phyloP scores from a whole-genome alignment of 2,113 vertebrate genomes.

The Hippoglossus stenolepis region DNA sequence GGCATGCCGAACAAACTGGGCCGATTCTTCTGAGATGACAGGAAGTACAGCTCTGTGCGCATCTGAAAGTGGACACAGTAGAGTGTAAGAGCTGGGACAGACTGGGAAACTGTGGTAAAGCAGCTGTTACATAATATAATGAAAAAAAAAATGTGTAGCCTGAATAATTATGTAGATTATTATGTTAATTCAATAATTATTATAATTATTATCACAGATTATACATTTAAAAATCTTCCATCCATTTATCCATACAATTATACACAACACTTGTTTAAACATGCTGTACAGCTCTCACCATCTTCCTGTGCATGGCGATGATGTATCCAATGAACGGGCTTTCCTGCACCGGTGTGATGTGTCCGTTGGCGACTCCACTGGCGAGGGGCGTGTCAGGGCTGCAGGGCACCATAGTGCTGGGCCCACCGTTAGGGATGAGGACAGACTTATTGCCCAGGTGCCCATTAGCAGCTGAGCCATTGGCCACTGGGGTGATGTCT shows the following conservation, averaged over 20 bases:
- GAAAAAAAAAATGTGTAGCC: too few relatives aligned
- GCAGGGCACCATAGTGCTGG: slow-evolving; percentile 86
- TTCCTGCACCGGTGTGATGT: slow-evolving; percentile 84
- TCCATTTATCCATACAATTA: not conserved
- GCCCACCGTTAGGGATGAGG: slow-evolving; percentile 91
- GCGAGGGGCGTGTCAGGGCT: slow-evolving; percentile 84
- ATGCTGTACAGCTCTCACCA: slow-evolving; percentile 83
- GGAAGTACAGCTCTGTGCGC: slow-evolving; percentile 96
- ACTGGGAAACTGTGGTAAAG: not conserved
- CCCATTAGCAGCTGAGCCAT: slow-evolving; percentile 85
- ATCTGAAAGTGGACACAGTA: slow-evolving; percentile 81
- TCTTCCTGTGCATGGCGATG: slow-evolving; percentile 98
- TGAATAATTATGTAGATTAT: not conserved
- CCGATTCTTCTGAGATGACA: slow-evolving; percentile 97
- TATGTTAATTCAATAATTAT: too few relatives aligned
- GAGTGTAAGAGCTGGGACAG: not conserved
- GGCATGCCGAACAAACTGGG: slow-evolving; percentile 99
- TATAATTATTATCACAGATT: not conserved
- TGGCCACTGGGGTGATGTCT: slow-evolving; percentile 80
- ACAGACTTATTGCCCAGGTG: slow-evolving; percentile 74
- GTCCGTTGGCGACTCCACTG: slow-evolving; percentile 88
- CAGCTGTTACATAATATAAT: not conserved
- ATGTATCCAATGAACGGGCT: slow-evolving; percentile 95
- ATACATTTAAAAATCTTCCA: not conserved
- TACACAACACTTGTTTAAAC: not conserved